Percentiles rank a stretch among this genome's conserved stretches.
These are phyloP conservation scores for Cheilosia impressa DNA, from an alignment of 2,888 invertebrate species.

Conservation along the genomic window DNA sequence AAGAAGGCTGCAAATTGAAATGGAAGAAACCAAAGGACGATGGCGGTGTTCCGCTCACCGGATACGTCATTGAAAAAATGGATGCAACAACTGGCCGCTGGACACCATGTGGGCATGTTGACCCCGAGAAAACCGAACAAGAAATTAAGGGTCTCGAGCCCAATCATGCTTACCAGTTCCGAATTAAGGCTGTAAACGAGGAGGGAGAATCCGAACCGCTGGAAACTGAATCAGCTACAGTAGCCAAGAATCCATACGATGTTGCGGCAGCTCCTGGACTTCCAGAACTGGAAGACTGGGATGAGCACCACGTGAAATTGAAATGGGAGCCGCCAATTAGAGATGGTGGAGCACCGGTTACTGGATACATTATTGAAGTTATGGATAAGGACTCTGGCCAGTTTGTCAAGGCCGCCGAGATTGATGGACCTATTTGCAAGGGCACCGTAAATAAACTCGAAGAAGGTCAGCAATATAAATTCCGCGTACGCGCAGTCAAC, in stretches of 20 bases:
- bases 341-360: conserved; percentile 97
- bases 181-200: conserved; percentile 98
- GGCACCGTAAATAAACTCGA: conserved; percentile 95
- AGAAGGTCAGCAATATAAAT: conserved; percentile 98
- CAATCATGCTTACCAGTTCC: conserved; percentile 98
- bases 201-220: conserved; percentile 98
- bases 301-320: conserved; percentile 94
- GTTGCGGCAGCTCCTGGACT: conserved; percentile 94
- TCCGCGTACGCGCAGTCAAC: conserved; percentile 96
- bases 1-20: conserved; percentile 95
- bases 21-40: conserved; percentile 99
- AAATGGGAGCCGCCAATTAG: conserved; percentile 96
- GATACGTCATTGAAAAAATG: conserved; percentile 97
- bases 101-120: conserved; percentile 93
- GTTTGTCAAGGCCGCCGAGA: conserved; percentile 93
- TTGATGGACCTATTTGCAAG: conserved; percentile 92
- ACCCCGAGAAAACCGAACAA: conserved; percentile 92
- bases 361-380: conserved; percentile 95
- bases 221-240: conserved; percentile 92
- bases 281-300: conserved; percentile 95
- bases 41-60: conserved; percentile 95
- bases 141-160: conserved; percentile 94
- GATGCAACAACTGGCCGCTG: conserved; percentile 94
- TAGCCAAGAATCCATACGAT: conserved; percentile 99
- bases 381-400: conserved; percentile 94